Conservation (phyloP, 2,113 vertebrate genomes). For the Mesembrinibis cayennensis region DNA sequence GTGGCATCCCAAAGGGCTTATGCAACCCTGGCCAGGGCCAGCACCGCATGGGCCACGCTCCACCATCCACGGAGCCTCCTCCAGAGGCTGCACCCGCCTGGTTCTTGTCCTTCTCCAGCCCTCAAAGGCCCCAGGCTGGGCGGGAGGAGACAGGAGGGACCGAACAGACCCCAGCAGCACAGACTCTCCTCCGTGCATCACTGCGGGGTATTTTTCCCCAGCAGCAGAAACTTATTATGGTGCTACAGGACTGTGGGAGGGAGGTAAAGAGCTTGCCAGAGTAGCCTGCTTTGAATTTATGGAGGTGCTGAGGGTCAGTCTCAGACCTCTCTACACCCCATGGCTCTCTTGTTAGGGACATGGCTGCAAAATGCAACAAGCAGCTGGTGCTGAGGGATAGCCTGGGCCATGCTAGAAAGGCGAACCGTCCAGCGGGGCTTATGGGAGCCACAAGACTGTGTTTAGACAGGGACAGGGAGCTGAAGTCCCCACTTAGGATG, state of each 20-base stretch:
- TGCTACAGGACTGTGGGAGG: not conserved
- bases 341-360: not conserved
- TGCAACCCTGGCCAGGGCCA: conserved; percentile 11
- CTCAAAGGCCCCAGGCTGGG: not conserved
- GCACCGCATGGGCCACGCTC: not conserved
- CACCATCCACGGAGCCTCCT: not conserved
- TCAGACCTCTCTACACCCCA: accelerated
- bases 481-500: not conserved
- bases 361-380: not conserved
- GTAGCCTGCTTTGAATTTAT: not conserved
- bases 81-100: not conserved
- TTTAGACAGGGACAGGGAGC: not conserved
- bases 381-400: not conserved
- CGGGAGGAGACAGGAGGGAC: not conserved
- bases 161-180: not conserved
- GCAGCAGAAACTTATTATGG: not conserved
- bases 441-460: not conserved
- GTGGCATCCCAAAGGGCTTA: conserved; percentile 59
- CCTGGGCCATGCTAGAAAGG: not conserved
- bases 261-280: not conserved
- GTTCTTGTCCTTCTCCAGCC: not conserved
- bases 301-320: not conserved
- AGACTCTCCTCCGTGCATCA: not conserved
- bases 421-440: not conserved
- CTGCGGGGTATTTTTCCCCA: accelerated